A percentile compares a stretch with the other conserved stretches of the same genome.
Evolutionary conservation across 2,888 invertebrate genomes (phyloP).

Genomic region (Leucophenga montana): DNA sequence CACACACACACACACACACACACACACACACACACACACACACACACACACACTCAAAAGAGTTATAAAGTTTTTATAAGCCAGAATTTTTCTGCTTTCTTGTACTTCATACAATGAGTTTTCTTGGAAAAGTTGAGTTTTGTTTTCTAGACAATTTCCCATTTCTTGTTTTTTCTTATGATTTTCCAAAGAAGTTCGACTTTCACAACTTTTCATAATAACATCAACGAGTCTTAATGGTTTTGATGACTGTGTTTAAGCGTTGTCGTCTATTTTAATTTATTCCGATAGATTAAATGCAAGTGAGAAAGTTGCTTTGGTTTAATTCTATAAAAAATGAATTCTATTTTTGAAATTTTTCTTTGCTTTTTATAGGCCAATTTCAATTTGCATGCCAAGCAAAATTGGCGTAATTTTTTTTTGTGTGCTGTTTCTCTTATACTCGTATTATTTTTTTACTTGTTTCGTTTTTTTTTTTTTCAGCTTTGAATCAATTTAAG

Average conservation of each 20-base stretch:
- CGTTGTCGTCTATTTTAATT: background rate
- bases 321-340: background rate
- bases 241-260: constrained; percentile 8
- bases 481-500: constrained; percentile 9
- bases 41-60: background rate
- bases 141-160: no score
- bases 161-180: background rate
- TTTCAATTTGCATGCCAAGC: background rate
- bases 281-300: constrained; percentile 2
- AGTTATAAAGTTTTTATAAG: background rate
- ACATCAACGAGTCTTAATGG: constrained; percentile 4
- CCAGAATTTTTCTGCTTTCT: background rate
- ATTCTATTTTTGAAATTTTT: background rate
- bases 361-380: background rate
- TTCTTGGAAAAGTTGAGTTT: no score
- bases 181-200: background rate
- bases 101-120: no score
- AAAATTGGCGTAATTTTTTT: background rate
- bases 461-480: background rate
- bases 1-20: no score
- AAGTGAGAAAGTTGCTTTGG: background rate
- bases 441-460: background rate
- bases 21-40: no score
- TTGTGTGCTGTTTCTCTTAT: background rate
- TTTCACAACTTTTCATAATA: background rate